Evolutionary conservation across 2,797 vertebrate species (phyloP).

Genomic region (Clarias pachynema): DNA sequence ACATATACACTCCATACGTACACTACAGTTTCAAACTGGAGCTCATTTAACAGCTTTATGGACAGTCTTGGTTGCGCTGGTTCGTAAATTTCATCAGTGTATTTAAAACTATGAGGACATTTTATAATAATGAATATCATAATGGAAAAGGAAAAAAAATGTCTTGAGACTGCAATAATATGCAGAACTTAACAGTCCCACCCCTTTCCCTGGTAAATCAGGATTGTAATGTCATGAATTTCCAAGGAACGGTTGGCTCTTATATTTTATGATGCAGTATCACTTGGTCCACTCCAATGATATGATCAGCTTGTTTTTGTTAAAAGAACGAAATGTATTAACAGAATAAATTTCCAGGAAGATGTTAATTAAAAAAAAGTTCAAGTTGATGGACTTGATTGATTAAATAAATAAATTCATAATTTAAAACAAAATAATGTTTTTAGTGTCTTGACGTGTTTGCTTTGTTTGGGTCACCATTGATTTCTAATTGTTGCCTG

Average conservation of each 20-base stretch:
- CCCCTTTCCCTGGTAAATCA: background rate
- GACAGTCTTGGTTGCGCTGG: background rate
- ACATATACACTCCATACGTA: background rate
- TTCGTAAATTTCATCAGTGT: background rate
- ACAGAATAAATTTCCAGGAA: background rate
- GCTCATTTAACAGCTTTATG: background rate
- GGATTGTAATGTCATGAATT: background rate
- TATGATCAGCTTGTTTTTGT: background rate
- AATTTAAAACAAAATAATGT: no score
- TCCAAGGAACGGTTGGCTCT: constrained; percentile 7
- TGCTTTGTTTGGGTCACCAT: background rate
- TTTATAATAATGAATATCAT: background rate
- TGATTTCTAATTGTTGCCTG: background rate
- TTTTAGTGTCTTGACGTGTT: background rate
- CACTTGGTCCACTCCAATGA: background rate
- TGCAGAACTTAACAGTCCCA: background rate
- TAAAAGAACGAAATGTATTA: background rate
- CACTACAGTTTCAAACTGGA: background rate
- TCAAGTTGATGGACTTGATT: background rate
- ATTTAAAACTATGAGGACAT: background rate
- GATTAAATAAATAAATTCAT: background rate
- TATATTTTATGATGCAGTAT: background rate
- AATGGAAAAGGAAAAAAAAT: background rate
- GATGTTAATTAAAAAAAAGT: background rate
- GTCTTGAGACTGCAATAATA: background rate